These are phyloP conservation scores for Epinephelus coioides DNA, from an alignment of 2,797 vertebrate species.

Conservation along the genomic window DNA sequence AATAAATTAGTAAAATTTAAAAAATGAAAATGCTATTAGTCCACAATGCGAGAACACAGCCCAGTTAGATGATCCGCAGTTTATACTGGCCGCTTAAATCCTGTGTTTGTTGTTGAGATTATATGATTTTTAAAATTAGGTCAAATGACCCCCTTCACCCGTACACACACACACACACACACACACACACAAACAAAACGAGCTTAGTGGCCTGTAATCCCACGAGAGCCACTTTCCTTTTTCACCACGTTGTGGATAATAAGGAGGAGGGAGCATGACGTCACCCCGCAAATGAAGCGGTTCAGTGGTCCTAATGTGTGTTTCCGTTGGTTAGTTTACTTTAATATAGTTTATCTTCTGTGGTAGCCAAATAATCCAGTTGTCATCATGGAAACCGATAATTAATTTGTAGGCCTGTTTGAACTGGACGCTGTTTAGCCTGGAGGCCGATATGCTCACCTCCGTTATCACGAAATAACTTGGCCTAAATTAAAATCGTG, in stretches of 20 bases:
- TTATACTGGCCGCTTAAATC: constrained; percentile 29
- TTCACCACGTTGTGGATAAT: constrained; percentile 59
- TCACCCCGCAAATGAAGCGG: constrained; percentile 41
- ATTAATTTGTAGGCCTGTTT: not conserved
- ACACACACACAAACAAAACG: constrained; percentile 55
- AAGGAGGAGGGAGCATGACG: constrained; percentile 50
- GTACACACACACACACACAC: constrained; percentile 25
- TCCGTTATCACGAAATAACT: not conserved
- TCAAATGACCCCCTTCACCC: constrained; percentile 65
- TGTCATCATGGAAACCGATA: not conserved
- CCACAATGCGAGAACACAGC: not conserved
- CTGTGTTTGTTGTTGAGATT: constrained; percentile 68
- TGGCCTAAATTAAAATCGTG: too few relatives aligned
- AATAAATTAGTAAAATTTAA: not conserved
- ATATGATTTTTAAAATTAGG: constrained; percentile 68
- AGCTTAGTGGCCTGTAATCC: constrained; percentile 69
- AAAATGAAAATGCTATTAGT: not conserved
- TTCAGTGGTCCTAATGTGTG: not conserved
- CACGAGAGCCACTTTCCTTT: constrained; percentile 78
- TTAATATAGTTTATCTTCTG: not conserved
- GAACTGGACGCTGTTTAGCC: too few relatives aligned
- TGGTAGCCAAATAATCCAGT: not conserved
- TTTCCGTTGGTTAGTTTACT: constrained; percentile 19
- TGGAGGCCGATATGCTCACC: too few relatives aligned
- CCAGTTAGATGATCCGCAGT: not conserved